These are phyloP conservation scores for Umimayanthus kanabou DNA, from an alignment of 92 coral and sea anemone species.

Conservation along the genomic window DNA sequence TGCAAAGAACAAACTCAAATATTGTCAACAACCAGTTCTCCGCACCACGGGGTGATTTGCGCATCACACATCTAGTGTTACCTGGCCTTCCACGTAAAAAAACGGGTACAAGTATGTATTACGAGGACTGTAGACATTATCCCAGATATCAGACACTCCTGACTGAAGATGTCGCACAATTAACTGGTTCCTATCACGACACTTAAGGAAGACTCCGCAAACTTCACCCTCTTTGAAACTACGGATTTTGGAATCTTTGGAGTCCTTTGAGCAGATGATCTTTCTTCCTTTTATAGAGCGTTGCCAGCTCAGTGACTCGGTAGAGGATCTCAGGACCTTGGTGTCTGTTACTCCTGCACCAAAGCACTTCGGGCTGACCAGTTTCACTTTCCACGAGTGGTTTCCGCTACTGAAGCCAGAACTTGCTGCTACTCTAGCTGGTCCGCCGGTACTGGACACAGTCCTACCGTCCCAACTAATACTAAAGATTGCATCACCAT, in stretches of 20 bases:
- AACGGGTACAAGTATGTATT: too few species aligned
- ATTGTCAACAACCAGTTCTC: too few species aligned
- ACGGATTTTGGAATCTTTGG: neutral
- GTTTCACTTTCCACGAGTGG: constrained; percentile 39
- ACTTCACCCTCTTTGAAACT: neutral
- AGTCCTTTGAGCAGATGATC: neutral
- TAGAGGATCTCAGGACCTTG: neutral
- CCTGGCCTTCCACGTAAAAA: too few species aligned
- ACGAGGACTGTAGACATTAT: too few species aligned
- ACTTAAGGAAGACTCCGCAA: neutral
- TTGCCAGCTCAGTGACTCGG: neutral
- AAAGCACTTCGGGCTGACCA: neutral
- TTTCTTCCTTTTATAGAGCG: neutral
- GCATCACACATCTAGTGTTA: too few species aligned
- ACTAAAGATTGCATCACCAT: neutral
- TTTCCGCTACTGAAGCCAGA: constrained; percentile 9
- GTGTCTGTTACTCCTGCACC: neutral
- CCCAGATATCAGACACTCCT: too few species aligned
- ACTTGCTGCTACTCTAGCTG: neutral
- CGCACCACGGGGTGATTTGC: too few species aligned
- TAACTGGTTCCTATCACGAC: neutral
- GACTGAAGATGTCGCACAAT: too few species aligned
- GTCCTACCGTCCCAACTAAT: neutral
- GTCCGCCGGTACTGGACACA: neutral
- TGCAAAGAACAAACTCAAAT: too few species aligned